phyloP scores from a whole-genome alignment of 1,140 invertebrate species.

The Apis laboriosa region DNA sequence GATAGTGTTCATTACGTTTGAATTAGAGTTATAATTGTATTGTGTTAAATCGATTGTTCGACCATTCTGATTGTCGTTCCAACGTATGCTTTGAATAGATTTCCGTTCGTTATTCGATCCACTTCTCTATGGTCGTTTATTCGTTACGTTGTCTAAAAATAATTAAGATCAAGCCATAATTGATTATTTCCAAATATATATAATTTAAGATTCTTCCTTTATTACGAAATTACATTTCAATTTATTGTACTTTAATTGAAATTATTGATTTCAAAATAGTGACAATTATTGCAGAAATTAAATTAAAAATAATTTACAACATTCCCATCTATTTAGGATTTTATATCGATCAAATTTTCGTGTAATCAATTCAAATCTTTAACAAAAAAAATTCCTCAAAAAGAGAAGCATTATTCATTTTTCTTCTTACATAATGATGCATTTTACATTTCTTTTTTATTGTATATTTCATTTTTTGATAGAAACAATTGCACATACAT shows the following conservation, averaged over 20 bases:
- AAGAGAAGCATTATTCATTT: no score
- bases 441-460: no score
- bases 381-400: no score
- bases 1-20: slow-evolving; percentile 15
- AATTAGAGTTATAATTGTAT: slow-evolving; percentile 18
- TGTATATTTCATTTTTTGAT: no score
- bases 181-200: not conserved
- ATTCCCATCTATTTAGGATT: no score
- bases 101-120: not conserved
- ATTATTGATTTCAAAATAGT: no score
- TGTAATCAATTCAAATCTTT: no score
- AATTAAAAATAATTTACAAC: no score
- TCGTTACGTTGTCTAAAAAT: not conserved
- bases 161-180: not conserved
- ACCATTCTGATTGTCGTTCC: not conserved
- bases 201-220: not conserved
- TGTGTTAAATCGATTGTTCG: slow-evolving; percentile 10
- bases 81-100: not conserved
- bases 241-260: not conserved
- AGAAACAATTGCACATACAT: no score
- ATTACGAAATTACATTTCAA: not conserved
- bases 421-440: no score
- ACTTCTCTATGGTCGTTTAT: not conserved
- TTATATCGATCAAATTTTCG: no score
- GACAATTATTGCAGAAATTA: no score